Conservation (phyloP, 2,888 invertebrate genomes). For the Pilophorus perplexus region DNA sequence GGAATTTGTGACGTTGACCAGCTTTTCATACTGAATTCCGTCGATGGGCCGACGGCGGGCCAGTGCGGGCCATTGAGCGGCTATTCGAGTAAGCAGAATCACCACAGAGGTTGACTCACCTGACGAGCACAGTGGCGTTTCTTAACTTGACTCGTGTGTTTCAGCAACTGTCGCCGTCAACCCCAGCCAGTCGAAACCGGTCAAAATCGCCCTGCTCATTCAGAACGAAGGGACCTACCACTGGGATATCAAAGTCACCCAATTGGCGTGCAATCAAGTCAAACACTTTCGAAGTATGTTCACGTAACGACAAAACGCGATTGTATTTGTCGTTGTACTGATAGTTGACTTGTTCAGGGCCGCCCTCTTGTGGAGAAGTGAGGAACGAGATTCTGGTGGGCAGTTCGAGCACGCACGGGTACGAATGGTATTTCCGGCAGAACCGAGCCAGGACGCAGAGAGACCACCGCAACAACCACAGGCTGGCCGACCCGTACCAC, state of each 20-base stretch:
- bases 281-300: constrained; percentile 49
- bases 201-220: constrained; percentile 52
- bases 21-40: constrained; percentile 52
- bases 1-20: constrained; percentile 53
- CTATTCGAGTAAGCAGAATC: constrained; percentile 52
- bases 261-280: constrained; percentile 51
- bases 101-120: too few species aligned
- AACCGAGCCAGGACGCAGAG: neutral
- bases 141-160: constrained; percentile 35
- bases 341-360: too few species aligned
- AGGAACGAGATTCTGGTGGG: constrained; percentile 35
- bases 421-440: constrained; percentile 19
- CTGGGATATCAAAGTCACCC: constrained; percentile 52
- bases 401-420: constrained; percentile 13
- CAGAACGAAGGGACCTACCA: constrained; percentile 52
- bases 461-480: constrained; percentile 20
- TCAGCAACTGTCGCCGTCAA: constrained; percentile 52
- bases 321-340: too few species aligned
- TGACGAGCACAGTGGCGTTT: too few species aligned
- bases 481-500: constrained; percentile 26
- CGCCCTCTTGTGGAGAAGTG: constrained; percentile 42
- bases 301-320: too few species aligned
- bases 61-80: constrained; percentile 52
- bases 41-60: constrained; percentile 52
- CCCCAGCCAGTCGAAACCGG: constrained; percentile 51